Percentiles rank a stretch among this genome's conserved stretches.
These are phyloP conservation scores for Auanema freiburgensis DNA, from an alignment of 2,888 invertebrate species.

Conservation along the genomic window DNA sequence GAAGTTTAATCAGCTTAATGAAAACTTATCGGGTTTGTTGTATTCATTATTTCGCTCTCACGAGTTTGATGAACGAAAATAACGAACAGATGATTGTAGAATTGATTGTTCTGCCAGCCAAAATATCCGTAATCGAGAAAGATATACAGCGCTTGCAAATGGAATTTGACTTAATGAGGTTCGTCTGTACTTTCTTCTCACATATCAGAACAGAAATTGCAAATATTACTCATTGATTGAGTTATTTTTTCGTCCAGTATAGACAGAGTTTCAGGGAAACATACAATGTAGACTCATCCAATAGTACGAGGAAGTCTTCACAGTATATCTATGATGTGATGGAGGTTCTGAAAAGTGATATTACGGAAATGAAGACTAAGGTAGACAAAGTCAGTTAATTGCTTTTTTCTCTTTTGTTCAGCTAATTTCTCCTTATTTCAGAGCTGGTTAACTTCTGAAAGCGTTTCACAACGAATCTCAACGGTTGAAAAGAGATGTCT, in stretches of 20 bases:
- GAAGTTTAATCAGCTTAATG: constrained; percentile 18
- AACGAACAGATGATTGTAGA: constrained; percentile 6
- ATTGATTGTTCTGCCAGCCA: constrained; percentile 10
- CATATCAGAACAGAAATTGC: too few species aligned
- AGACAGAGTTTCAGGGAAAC: too few species aligned
- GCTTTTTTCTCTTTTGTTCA: constrained; percentile 7
- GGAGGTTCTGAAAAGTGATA: not conserved
- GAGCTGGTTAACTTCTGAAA: constrained; percentile 30
- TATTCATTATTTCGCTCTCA: not conserved
- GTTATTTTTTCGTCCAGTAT: too few species aligned
- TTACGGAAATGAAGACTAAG: not conserved
- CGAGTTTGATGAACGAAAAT: constrained; percentile 1
- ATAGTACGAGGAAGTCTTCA: not conserved
- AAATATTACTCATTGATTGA: too few species aligned
- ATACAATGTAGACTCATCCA: too few species aligned
- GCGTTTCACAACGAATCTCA: constrained; percentile 33
- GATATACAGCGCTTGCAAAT: constrained; percentile 17
- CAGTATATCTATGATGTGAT: constrained; percentile 3
- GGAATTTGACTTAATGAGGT: constrained; percentile 20
- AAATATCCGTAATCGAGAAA: constrained; percentile 12
- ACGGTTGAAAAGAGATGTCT: constrained; percentile 35
- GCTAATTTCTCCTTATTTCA: constrained; percentile 12
- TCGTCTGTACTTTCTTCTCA: not conserved
- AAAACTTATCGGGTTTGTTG: constrained; percentile 9
- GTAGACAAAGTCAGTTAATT: not conserved